A percentile compares a stretch with the other conserved stretches of the same genome.
Conservation (phyloP, 2,888 invertebrate species). For the Leucoptera coffeella region DNA sequence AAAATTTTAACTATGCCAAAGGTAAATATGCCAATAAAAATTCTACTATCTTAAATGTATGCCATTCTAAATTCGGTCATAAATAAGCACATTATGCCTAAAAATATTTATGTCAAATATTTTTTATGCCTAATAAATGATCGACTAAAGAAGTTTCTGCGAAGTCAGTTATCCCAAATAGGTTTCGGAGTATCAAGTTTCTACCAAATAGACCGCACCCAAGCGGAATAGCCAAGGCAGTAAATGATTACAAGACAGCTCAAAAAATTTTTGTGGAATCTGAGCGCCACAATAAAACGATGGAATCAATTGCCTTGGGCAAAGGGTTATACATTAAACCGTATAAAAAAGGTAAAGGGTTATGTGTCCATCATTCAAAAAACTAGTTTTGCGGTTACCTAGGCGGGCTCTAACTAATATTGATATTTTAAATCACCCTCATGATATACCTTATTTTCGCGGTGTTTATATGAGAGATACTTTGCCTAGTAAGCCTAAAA, state of each 20-base stretch:
- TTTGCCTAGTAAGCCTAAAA: conserved; percentile 11
- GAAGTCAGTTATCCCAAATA: too few relatives aligned
- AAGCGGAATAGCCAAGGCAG: conserved; percentile 14
- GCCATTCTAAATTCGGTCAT: too few relatives aligned
- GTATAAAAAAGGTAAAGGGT: conserved; percentile 8
- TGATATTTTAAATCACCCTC: conserved; percentile 3
- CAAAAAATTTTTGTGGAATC: conserved; percentile 8
- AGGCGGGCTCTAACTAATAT: conserved; percentile 5
- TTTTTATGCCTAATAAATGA: too few relatives aligned
- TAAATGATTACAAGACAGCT: conserved; percentile 12
- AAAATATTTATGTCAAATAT: too few relatives aligned
- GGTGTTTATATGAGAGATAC: conserved; percentile 8
- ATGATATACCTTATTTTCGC: conserved; percentile 7
- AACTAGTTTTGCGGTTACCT: conserved; percentile 10
- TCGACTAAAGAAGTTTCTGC: too few relatives aligned
- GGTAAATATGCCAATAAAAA: too few relatives aligned
- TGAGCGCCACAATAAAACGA: conserved; percentile 8
- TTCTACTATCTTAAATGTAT: too few relatives aligned
- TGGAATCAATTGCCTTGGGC: conserved; percentile 18
- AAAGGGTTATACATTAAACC: conserved; percentile 14
- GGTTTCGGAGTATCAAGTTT: too few relatives aligned
- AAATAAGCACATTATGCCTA: too few relatives aligned
- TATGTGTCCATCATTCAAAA: conserved; percentile 7
- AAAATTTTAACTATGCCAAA: too few relatives aligned
- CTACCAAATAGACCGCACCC: too few relatives aligned